A percentile compares a stretch with the other conserved stretches of the same genome.
phyloP scores from a whole-genome alignment of 2,113 vertebrate genomes.

The Mirza zaza region DNA sequence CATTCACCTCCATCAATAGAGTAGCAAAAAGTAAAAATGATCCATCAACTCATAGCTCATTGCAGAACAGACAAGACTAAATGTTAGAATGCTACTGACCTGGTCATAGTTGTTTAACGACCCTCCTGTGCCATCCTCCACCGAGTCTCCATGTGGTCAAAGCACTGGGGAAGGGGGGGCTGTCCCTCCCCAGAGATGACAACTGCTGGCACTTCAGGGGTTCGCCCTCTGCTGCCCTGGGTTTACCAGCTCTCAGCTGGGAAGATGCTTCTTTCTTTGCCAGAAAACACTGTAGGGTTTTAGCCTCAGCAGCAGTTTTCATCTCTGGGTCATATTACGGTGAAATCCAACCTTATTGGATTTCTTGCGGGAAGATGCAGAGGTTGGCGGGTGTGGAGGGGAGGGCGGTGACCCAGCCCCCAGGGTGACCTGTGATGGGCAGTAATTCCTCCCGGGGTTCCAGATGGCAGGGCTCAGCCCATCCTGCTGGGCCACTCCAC shows the following conservation, averaged over 20 bases:
- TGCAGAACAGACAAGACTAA: neutral
- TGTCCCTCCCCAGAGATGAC: neutral
- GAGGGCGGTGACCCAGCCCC: constrained; percentile 52
- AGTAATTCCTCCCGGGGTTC: constrained; percentile 75
- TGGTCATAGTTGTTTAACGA: constrained; percentile 77
- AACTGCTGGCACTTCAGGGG: neutral
- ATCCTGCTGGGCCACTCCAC: constrained; percentile 50
- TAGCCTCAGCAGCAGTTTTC: constrained; percentile 80
- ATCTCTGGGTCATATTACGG: constrained; percentile 74
- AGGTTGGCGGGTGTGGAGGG: constrained; percentile 42
- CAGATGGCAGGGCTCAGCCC: constrained; percentile 80
- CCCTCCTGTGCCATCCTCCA: constrained; percentile 59
- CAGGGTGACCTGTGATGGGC: constrained; percentile 63
- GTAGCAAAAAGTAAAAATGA: neutral
- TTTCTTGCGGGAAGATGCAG: constrained; percentile 58
- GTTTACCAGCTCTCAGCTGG: neutral
- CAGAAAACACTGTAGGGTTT: constrained; percentile 55
- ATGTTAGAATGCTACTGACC: constrained; percentile 77
- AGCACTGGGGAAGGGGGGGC: neutral
- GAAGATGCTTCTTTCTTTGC: constrained; percentile 66
- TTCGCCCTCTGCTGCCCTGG: neutral
- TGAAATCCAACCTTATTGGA: constrained; percentile 85
- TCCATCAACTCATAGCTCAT: neutral
- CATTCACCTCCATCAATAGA: neutral
- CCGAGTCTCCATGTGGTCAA: neutral